phyloP scores from a whole-genome alignment of 2,113 vertebrate genomes.

The Chlorocebus sabaeus region DNA sequence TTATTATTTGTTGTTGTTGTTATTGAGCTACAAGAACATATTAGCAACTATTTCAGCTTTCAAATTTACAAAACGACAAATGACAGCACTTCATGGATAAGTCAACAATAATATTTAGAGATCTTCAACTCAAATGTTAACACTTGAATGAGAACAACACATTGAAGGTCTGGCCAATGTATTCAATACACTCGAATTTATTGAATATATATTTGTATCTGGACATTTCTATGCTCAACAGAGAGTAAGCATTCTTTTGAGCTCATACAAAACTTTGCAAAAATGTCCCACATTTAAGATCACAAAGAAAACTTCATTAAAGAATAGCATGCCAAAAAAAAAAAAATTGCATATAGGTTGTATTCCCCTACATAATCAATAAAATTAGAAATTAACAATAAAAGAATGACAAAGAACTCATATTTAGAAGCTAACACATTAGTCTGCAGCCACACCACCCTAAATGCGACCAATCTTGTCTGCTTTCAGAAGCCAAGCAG shows the following conservation, averaged over 20 bases:
- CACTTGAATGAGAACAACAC: background rate
- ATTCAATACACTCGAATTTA: background rate
- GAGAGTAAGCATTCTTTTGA: background rate
- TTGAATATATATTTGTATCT: background rate
- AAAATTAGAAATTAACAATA: background rate
- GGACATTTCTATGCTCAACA: background rate
- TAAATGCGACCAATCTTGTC: too few species aligned
- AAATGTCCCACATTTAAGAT: background rate
- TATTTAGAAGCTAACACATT: background rate
- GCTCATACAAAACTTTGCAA: background rate
- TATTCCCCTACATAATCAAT: background rate
- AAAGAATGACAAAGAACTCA: background rate
- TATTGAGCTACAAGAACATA: too few species aligned
- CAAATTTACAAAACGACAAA: background rate
- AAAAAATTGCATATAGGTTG: background rate
- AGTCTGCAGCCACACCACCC: background rate
- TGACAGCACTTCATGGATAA: background rate
- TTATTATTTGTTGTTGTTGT: too few species aligned
- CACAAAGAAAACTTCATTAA: background rate
- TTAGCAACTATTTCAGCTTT: background rate
- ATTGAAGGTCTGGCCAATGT: background rate
- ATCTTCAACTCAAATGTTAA: background rate
- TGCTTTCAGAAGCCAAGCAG: too few species aligned
- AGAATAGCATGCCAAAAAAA: background rate
- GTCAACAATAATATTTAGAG: background rate